Percentiles rank a stretch among this genome's conserved stretches.
Evolutionary conservation across 2,797 vertebrate genomes (phyloP).

Genomic region (Novumbra hubbsi): DNA sequence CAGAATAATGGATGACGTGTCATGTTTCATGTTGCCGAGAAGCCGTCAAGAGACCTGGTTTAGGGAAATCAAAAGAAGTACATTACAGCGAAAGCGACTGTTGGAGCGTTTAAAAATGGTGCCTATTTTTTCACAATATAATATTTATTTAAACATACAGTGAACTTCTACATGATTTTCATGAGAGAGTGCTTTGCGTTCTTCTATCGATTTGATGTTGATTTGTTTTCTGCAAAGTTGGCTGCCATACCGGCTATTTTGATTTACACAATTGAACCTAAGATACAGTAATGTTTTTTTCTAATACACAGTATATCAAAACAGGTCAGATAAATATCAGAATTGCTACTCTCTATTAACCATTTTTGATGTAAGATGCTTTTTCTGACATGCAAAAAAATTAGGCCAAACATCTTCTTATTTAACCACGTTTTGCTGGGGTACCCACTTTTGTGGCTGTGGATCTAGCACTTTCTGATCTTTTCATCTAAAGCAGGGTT

Average conservation of each 20-base stretch:
- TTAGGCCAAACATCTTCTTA: no score
- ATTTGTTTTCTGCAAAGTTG: slow-evolving; percentile 16
- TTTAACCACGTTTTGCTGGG: no score
- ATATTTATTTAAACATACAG: slow-evolving; percentile 43
- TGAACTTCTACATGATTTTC: slow-evolving; percentile 15
- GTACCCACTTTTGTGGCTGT: no score
- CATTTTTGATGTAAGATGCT: no score
- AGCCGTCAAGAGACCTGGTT: slow-evolving; percentile 79
- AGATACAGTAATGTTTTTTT: no score
- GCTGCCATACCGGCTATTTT: neutral
- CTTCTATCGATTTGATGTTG: slow-evolving; percentile 13
- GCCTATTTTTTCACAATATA: slow-evolving; percentile 47
- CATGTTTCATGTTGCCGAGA: slow-evolving; percentile 82
- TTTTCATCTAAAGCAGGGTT: no score
- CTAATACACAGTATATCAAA: no score
- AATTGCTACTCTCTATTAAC: no score
- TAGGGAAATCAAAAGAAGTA: slow-evolving; percentile 79
- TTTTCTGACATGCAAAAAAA: no score
- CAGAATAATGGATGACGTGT: slow-evolving; percentile 86
- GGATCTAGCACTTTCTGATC: no score
- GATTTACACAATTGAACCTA: neutral
- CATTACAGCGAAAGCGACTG: slow-evolving; percentile 72
- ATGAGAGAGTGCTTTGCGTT: slow-evolving; percentile 22
- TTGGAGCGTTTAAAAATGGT: slow-evolving; percentile 68
- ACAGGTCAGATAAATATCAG: no score